phyloP scores from a whole-genome alignment of 2,797 vertebrate species.

The Gobionotothen gibberifrons region DNA sequence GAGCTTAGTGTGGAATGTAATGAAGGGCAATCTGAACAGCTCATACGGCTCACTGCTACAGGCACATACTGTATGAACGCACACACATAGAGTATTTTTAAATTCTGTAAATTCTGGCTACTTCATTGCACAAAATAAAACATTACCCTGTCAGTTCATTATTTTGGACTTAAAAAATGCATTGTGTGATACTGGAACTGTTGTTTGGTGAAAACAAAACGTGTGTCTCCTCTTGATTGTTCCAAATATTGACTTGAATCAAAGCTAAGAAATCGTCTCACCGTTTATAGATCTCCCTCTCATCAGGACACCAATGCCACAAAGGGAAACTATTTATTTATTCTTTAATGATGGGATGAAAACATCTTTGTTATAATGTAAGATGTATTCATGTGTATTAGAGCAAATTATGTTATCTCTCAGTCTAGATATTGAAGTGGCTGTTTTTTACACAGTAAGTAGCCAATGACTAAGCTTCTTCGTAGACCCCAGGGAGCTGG shows the following conservation, averaged over 20 bases:
- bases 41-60: slow-evolving; percentile 24
- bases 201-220: too few species aligned
- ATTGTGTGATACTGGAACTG: too few species aligned
- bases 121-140: too few species aligned
- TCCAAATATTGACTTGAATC: too few species aligned
- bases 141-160: too few species aligned
- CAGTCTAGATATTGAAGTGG: not conserved
- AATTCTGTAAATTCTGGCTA: not conserved
- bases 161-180: too few species aligned
- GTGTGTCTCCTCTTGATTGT: too few species aligned
- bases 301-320: too few species aligned
- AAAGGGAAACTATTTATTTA: too few species aligned
- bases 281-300: too few species aligned
- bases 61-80: slow-evolving; percentile 13
- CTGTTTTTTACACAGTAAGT: not conserved
- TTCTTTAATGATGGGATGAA: too few species aligned
- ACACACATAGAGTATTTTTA: not conserved
- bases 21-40: slow-evolving; percentile 48
- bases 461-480: slow-evolving; percentile 37
- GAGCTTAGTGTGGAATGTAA: slow-evolving; percentile 61
- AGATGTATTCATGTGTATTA: not conserved
- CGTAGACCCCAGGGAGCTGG: slow-evolving; percentile 28
- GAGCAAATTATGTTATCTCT: not conserved
- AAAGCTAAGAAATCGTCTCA: too few species aligned
- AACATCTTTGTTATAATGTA: not conserved